phyloP scores from a whole-genome alignment of 2,113 vertebrate genomes.

The Scartelaos histophorus region DNA sequence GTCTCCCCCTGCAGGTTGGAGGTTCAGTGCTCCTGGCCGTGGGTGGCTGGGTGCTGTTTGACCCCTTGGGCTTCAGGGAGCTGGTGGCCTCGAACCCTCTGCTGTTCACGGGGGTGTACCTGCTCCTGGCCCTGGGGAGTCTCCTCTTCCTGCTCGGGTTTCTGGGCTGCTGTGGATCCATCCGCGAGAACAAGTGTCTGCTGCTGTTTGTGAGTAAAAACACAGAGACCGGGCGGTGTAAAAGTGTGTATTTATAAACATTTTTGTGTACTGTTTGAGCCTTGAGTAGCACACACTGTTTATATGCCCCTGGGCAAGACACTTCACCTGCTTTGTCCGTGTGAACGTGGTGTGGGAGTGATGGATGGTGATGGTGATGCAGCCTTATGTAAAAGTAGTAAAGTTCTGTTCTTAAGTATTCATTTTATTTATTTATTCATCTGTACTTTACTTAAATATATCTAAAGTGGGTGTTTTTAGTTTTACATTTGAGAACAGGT shows the following conservation, averaged over 20 bases:
- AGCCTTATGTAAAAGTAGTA: too few species aligned
- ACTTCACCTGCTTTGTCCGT: background rate
- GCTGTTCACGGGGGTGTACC: conserved; percentile 87
- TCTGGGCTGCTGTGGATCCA: conserved; percentile 92
- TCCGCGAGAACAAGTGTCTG: conserved; percentile 91
- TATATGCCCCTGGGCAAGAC: background rate
- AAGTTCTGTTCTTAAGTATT: too few species aligned
- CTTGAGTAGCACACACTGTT: too few species aligned
- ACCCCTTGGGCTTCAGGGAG: conserved; percentile 91
- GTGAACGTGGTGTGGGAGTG: too few species aligned
- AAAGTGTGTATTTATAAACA: too few species aligned
- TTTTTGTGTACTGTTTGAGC: too few species aligned
- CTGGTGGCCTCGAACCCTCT: conserved; percentile 89
- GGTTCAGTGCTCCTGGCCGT: conserved; percentile 87
- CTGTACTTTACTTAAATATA: too few species aligned
- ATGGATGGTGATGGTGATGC: too few species aligned
- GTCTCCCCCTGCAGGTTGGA: conserved; percentile 81
- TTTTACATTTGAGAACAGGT: too few species aligned
- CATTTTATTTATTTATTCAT: too few species aligned
- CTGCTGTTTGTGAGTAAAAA: conserved; percentile 87
- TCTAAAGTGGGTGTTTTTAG: too few species aligned
- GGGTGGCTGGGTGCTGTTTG: conserved; percentile 89
- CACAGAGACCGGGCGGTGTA: too few species aligned
- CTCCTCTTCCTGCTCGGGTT: conserved; percentile 93
- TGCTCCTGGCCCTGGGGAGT: conserved; percentile 88